Evolutionary conservation across 1,140 invertebrate genomes (phyloP), one percentile per base, ranked within the genome.

Genomic region (Caenorhabditis latens): DNA sequence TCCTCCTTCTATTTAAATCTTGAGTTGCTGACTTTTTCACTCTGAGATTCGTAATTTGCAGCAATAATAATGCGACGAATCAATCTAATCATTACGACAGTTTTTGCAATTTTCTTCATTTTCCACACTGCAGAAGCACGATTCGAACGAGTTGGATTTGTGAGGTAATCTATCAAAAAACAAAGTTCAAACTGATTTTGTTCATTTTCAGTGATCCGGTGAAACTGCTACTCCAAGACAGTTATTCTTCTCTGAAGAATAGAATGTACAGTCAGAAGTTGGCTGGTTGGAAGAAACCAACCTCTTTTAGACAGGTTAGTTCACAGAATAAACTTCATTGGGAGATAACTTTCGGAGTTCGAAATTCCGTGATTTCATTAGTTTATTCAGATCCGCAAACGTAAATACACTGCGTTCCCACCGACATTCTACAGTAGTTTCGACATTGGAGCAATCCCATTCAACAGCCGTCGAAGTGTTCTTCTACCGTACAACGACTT

Each of bases 161-260:
- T 79, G 8, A 79, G 71, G 71, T 79, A 21, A 3, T 32, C 6
- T 32, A 11, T 32, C 13, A 11, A 5, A 5, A 11, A 32, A 63
- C 11, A 9, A 63, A 63, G 3, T 7, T 16, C n/a, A 24, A 46
- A 19, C 3, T 13, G 63, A 9, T 13, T 9, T 58, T 42, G n/a
- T 40, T 32, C 32, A 32, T 48, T 85, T 85, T 42, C 84, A 85
- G 84, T 79, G 84, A 85, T 43, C 84, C 84, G 9, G 65, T 85
- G 14, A 21, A 85, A 24, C 53, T 85, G 14, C 67, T 85, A 9
- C 84, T 85, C 3, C 84, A 79, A n/a, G 84, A 85, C 67, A 85
- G 84, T 50, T 85, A 85, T 85, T 85, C 84, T 85, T 85, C 84
- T 4, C 84, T 85, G 84, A 75, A 79, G 65, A 85, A 85, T 53